Conservation (phyloP, 2,113 vertebrate species). For the Macquaria ambigua region DNA sequence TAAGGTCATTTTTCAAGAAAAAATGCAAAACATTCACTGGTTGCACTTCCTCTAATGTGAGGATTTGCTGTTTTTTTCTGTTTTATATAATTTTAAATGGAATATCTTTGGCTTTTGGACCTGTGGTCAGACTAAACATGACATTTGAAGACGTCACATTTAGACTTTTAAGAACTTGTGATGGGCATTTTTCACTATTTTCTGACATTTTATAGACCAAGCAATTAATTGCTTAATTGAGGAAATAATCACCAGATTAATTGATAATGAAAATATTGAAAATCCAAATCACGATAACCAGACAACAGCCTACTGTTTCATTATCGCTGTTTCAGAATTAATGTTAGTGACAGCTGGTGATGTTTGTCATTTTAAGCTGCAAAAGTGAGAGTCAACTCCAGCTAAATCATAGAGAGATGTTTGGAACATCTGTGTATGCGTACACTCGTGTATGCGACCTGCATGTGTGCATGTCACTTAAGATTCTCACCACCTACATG, state of each 20-base stretch:
- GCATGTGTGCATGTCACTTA: constrained; percentile 18
- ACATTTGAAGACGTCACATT: not conserved
- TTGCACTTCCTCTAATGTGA: not conserved
- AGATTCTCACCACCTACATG: constrained; percentile 3
- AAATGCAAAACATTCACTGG: not conserved
- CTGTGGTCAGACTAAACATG: not conserved
- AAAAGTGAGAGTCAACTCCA: not conserved
- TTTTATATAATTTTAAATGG: not conserved
- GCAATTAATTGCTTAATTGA: not conserved
- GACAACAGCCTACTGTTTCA: not conserved
- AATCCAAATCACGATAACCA: not conserved
- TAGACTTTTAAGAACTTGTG: not conserved
- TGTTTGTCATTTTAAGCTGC: not conserved
- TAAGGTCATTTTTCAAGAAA: not conserved
- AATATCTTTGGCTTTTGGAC: not conserved
- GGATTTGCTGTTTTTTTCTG: not conserved
- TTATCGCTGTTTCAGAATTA: not conserved
- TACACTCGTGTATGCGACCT: too few species aligned
- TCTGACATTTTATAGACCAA: not conserved
- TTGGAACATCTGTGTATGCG: not conserved
- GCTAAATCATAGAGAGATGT: not conserved
- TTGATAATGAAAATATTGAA: not conserved
- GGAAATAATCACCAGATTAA: not conserved
- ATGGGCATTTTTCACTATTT: not conserved
- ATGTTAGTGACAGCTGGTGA: not conserved